These are phyloP conservation scores for Schlechtendalia chinensis DNA, from an alignment of 1,140 invertebrate species.

Conservation along the genomic window DNA sequence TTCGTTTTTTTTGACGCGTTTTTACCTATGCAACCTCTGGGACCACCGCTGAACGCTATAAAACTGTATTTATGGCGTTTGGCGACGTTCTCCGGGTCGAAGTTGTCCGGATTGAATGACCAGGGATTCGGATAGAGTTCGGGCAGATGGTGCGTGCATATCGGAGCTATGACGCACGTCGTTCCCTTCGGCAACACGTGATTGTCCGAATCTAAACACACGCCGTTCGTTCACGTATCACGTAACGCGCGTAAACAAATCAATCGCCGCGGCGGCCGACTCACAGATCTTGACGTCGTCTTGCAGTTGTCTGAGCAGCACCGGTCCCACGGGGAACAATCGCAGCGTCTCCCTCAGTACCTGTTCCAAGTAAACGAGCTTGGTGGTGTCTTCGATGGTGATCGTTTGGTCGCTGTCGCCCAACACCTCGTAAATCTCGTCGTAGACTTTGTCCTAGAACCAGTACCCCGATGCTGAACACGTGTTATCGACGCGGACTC, in stretches of 20 bases:
- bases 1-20: not conserved
- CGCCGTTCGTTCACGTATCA: too few species aligned
- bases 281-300: slow-evolving; percentile 59
- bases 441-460: slow-evolving; percentile 56
- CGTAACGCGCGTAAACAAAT: too few species aligned
- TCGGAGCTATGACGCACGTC: slow-evolving; percentile 68
- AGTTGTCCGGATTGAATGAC: slow-evolving; percentile 61
- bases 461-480: not conserved
- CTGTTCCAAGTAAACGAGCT: slow-evolving; percentile 54
- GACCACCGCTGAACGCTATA: slow-evolving; percentile 60
- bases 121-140: slow-evolving; percentile 61
- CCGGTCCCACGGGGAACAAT: slow-evolving; percentile 62
- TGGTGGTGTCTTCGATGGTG: slow-evolving; percentile 60
- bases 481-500: too few species aligned
- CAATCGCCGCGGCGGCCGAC: not conserved
- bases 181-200: slow-evolving; percentile 62
- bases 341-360: slow-evolving; percentile 51
- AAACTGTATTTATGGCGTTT: slow-evolving; percentile 55
- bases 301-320: slow-evolving; percentile 60
- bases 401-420: slow-evolving; percentile 57
- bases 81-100: slow-evolving; percentile 58
- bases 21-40: slow-evolving; percentile 60
- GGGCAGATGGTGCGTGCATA: slow-evolving; percentile 59
- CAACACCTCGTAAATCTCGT: slow-evolving; percentile 59
- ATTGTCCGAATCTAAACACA: not conserved